Percentiles rank a stretch among this genome's conserved stretches.
These are phyloP conservation scores for Tortrix viridana DNA, from an alignment of 2,888 invertebrate genomes.

Conservation along the genomic window DNA sequence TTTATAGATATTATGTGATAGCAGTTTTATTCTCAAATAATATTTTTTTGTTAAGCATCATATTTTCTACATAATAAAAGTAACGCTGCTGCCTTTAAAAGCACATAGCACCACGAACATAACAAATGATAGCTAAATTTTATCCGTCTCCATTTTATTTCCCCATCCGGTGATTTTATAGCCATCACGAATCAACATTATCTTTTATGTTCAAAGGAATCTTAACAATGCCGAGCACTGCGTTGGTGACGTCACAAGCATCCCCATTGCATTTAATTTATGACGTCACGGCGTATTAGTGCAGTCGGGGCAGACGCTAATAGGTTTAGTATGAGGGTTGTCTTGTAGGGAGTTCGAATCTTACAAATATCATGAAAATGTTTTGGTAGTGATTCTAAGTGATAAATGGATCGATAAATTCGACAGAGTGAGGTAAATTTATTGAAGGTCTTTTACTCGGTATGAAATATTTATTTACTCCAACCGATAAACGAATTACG, in stretches of 20 bases:
- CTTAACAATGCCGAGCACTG: constrained; percentile 1
- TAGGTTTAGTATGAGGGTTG: constrained; percentile 33
- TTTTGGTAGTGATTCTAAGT: background rate
- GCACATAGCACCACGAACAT: background rate
- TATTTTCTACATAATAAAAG: too few species aligned
- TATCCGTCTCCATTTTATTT: background rate
- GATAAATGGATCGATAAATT: too few species aligned
- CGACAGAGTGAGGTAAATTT: too few species aligned
- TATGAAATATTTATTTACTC: background rate
- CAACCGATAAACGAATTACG: too few species aligned
- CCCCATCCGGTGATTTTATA: constrained; percentile 3
- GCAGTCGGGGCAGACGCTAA: constrained; percentile 42
- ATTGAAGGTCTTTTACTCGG: too few species aligned
- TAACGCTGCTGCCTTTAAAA: background rate
- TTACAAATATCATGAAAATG: background rate
- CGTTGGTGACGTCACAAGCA: constrained; percentile 24
- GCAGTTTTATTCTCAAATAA: too few species aligned
- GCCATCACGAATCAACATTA: constrained; percentile 9
- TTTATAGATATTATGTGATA: too few species aligned
- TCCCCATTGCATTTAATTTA: constrained; percentile 33
- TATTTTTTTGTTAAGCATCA: too few species aligned
- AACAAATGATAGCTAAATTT: background rate
- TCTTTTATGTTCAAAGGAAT: constrained; percentile 8
- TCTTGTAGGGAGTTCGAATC: background rate
- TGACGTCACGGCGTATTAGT: constrained; percentile 54